Evolutionary conservation across 2,888 invertebrate genomes (phyloP), one percentile per base, ranked within the genome.

Genomic region (Drosophila histrio): DNA sequence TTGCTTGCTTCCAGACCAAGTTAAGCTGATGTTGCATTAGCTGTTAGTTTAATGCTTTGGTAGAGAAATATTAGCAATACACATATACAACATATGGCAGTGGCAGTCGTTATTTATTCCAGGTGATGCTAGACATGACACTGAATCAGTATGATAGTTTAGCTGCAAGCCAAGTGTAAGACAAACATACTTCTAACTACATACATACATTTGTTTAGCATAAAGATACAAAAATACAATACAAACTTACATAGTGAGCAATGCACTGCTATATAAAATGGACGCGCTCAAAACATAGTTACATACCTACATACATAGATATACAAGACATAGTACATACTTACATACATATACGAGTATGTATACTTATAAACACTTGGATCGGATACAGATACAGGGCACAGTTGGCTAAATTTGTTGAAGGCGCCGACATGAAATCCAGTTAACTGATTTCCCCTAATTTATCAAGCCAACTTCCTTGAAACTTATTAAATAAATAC

Each of bases 121-220:
- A 49, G 19, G 19, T 32, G 34, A 34, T 50, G 30, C 44, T 70
- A 58, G 67, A 52, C 34, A 70, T 19, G 21, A 69, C 66, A 63
- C 72, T 64, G 61, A 81, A 87, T 64, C 86, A 78, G 81, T 87
- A 81, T 73, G 62, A 81, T 61, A 81, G 73, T 67, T 81, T 87
- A 87, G 80, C 80, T 87, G 79, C 86, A 81, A 87, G 82, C 88
- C 82, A 74, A 28, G 50, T 63, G 58, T 72, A 62, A 58, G 63
- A 39, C 72, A 68, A 43, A 52, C 43, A 64, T 59, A 83, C 60
- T 30, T 50, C 44, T 32, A 41, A 44, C n/a, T 32, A n/a, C n/a
- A n/a, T n/a, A n/a, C n/a, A n/a, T n/a, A 61, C 24, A 62, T 62
- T 56, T 56, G 67, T 63, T 52, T 71, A 75, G 56, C 77, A 68